Conservation (phyloP, 2,888 invertebrate species). For the Crocallis elinguaria region DNA sequence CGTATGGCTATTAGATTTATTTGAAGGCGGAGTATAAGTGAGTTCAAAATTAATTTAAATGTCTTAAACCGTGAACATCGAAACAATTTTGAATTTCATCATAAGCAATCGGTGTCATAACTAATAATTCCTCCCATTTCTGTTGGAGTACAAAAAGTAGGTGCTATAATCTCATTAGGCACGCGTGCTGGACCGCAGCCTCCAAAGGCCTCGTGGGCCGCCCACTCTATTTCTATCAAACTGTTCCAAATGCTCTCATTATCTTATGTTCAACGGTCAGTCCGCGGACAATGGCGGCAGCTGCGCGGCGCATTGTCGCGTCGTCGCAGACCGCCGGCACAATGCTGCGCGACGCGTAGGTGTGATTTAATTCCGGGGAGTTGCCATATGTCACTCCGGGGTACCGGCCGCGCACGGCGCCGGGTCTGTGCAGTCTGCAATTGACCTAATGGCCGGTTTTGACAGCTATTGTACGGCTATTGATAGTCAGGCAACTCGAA, state of each 20-base stretch:
- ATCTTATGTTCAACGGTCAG: conserved; percentile 41
- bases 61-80: no score
- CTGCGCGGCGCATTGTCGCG: conserved; percentile 28
- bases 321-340: conserved; percentile 11
- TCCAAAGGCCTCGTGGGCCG: conserved; percentile 3
- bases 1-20: no score
- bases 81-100: not conserved
- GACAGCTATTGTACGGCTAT: not conserved
- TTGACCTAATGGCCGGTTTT: not conserved
- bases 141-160: conserved; percentile 1
- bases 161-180: conserved; percentile 1
- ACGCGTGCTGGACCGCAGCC: conserved; percentile 10
- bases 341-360: conserved; percentile 11
- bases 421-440: conserved; percentile 2
- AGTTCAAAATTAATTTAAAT: no score
- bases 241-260: conserved; percentile 11
- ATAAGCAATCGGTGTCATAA: not conserved
- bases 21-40: no score
- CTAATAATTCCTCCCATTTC: conserved; percentile 5
- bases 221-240: conserved; percentile 8
- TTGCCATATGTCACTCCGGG: conserved; percentile 14
- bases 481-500: not conserved
- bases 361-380: conserved; percentile 19
- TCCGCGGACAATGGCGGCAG: conserved; percentile 45
- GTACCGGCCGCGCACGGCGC: not conserved